Conservation (phyloP, 2,113 vertebrate genomes). For the Physeter macrocephalus region DNA sequence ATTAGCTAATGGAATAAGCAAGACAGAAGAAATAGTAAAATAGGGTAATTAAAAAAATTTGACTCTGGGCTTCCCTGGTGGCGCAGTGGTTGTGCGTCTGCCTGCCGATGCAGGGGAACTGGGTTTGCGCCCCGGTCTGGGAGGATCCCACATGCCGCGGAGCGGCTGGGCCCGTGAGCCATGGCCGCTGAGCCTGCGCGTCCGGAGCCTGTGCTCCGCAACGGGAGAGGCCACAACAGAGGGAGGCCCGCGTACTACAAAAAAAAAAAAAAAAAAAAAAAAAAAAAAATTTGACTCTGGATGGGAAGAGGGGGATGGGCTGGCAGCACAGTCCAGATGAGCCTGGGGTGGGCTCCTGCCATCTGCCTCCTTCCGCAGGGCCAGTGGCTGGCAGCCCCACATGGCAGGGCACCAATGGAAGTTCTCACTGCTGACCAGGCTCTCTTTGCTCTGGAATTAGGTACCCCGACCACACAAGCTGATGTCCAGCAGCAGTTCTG, state of each 20-base stretch:
- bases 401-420: neutral
- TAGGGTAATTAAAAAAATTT: neutral
- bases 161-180: too few relatives aligned
- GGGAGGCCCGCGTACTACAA: too few relatives aligned
- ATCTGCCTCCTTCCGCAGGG: accelerated
- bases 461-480: neutral
- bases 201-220: too few relatives aligned
- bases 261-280: too few relatives aligned
- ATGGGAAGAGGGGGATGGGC: neutral
- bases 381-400: neutral
- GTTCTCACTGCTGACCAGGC: neutral
- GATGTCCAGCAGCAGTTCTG: neutral
- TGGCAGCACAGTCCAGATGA: neutral
- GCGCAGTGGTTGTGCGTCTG: too few relatives aligned
- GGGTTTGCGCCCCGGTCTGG: too few relatives aligned
- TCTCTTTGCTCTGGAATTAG: neutral
- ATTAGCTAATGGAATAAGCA: neutral
- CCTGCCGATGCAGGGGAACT: too few relatives aligned
- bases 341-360: neutral
- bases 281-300: neutral
- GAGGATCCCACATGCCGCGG: too few relatives aligned
- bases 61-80: too few relatives aligned
- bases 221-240: too few relatives aligned
- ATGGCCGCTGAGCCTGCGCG: too few relatives aligned
- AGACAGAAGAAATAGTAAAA: neutral